phyloP scores from a whole-genome alignment of 2,888 invertebrate species.

The Drosophila monieri region DNA sequence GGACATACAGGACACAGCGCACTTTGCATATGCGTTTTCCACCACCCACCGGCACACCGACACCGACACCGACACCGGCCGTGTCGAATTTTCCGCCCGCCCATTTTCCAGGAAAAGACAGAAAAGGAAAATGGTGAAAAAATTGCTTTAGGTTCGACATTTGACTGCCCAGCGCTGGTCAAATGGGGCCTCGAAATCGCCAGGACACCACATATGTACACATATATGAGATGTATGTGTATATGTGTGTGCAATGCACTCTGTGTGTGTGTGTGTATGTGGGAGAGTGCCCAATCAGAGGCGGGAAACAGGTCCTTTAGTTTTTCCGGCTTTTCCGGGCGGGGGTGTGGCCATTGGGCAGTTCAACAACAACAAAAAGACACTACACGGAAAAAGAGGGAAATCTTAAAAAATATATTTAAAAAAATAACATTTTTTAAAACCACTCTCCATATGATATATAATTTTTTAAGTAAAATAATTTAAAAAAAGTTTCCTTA shows the following conservation, averaged over 20 bases:
- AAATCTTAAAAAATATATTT: too few species aligned
- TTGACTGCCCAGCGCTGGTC: constrained; percentile 61
- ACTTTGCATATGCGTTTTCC: constrained; percentile 40
- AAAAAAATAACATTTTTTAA: too few species aligned
- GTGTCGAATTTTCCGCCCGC: constrained; percentile 12
- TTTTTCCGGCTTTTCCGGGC: constrained; percentile 12
- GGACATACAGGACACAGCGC: constrained; percentile 7
- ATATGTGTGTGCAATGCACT: constrained; percentile 28
- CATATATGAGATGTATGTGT: neutral
- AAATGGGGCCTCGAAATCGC: constrained; percentile 42
- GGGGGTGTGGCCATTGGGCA: constrained; percentile 62
- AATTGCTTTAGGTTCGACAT: constrained; percentile 69
- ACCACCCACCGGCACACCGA: constrained; percentile 9
- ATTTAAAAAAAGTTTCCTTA: too few species aligned
- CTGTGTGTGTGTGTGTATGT: neutral
- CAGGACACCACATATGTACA: constrained; percentile 17
- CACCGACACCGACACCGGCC: constrained; percentile 7
- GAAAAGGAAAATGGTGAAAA: constrained; percentile 27
- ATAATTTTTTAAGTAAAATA: too few species aligned
- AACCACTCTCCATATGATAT: too few species aligned
- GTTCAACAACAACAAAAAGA: constrained; percentile 2
- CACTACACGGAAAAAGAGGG: neutral
- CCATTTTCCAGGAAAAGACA: constrained; percentile 21
- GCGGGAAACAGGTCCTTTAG: constrained; percentile 60
- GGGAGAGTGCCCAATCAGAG: constrained; percentile 62